Conservation (phyloP, 2,797 vertebrate genomes). For the Monodelphis domestica region DNA sequence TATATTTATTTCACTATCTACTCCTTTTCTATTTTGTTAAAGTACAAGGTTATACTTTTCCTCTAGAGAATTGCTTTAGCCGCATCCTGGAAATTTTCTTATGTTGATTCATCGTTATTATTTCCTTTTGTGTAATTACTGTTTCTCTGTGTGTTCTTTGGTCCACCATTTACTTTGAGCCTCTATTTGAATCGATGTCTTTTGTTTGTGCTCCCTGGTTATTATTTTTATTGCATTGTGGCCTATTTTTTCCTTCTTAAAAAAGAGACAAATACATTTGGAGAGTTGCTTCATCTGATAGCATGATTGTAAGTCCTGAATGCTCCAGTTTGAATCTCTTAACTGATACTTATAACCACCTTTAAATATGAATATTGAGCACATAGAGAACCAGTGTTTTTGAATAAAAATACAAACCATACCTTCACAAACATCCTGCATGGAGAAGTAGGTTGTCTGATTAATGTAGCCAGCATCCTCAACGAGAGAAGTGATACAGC, state of each 20-base stretch:
- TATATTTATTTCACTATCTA: too few species aligned
- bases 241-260: background rate
- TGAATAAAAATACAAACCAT: constrained; percentile 26
- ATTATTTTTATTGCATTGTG: background rate
- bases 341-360: background rate
- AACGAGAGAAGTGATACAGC: constrained; percentile 90
- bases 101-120: background rate
- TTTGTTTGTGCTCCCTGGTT: background rate
- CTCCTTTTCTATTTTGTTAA: background rate
- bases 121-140: background rate
- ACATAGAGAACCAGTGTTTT: background rate
- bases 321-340: background rate
- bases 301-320: background rate
- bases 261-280: background rate
- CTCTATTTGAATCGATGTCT: background rate
- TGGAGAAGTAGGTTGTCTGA: constrained; percentile 90
- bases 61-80: background rate
- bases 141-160: background rate
- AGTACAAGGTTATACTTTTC: background rate
- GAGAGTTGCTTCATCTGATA: background rate
- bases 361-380: background rate
- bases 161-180: background rate
- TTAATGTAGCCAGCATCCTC: constrained; percentile 91
- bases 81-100: background rate
- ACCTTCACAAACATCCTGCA: constrained; percentile 91